These are phyloP conservation scores for Rhagoletis zephyria DNA, from an alignment of 1,140 invertebrate species.

Conservation along the genomic window DNA sequence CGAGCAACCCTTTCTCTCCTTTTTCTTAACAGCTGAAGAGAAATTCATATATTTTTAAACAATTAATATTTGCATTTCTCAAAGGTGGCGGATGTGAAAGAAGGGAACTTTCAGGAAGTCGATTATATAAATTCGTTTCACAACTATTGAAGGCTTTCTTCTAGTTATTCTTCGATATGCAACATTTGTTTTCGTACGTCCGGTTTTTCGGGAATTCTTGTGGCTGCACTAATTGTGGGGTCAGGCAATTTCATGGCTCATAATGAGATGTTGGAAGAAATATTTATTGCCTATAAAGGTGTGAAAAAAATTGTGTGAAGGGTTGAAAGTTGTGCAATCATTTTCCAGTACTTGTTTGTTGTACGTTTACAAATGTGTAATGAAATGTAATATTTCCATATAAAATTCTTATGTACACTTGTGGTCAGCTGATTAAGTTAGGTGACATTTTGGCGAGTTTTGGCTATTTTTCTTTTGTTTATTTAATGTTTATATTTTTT, in stretches of 20 bases:
- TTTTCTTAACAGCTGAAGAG: background rate
- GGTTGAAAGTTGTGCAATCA: background rate
- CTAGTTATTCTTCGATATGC: background rate
- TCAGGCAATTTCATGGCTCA: slow-evolving; percentile 34
- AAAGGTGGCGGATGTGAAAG: background rate
- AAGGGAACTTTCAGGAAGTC: background rate
- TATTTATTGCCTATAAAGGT: background rate
- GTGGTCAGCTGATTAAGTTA: no score
- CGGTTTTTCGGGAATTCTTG: slow-evolving; percentile 31
- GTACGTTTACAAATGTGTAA: no score
- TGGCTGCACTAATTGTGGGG: background rate
- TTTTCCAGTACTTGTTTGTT: background rate
- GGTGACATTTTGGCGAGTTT: no score
- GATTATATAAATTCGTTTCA: background rate
- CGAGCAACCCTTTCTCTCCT: background rate
- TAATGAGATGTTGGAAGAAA: background rate
- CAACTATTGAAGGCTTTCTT: background rate
- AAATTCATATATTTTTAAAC: background rate
- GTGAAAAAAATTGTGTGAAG: background rate
- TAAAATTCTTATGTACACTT: no score
- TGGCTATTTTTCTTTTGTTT: no score
- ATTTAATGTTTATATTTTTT: no score
- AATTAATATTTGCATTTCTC: slow-evolving; percentile 43
- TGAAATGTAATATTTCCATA: no score
- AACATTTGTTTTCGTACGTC: slow-evolving; percentile 3